These are phyloP conservation scores for Chloropsis cyanopogon DNA, from an alignment of 2,113 vertebrate species.

Conservation along the genomic window DNA sequence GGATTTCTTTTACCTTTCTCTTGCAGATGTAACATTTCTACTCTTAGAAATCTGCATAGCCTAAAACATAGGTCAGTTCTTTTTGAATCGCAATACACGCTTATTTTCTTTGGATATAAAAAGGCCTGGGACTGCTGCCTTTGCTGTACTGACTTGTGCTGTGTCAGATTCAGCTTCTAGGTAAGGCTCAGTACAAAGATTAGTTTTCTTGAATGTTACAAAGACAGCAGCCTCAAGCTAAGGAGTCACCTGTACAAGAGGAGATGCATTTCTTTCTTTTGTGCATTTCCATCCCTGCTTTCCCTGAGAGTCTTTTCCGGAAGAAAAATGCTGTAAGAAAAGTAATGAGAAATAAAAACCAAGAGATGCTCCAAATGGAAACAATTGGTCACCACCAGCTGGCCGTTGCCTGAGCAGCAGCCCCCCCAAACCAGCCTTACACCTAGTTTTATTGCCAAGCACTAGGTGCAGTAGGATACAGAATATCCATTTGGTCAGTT, in stretches of 20 bases:
- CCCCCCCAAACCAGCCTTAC: neutral
- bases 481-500: neutral
- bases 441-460: neutral
- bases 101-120: neutral
- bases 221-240: neutral
- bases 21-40: neutral
- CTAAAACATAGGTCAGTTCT: neutral
- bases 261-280: neutral
- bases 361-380: neutral
- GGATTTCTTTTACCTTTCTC: neutral
- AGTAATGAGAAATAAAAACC: neutral
- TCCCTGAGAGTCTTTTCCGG: neutral
- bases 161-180: neutral
- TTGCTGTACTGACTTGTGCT: neutral
- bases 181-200: neutral
- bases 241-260: neutral
- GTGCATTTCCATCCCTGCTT: neutral
- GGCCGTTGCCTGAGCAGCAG: neutral
- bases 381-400: neutral
- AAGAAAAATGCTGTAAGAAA: neutral
- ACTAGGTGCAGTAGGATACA: too few relatives aligned
- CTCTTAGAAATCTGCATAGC: neutral
- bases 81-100: neutral
- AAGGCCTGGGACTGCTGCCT: neutral
- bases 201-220: neutral